Conservation (phyloP, 30 jellyfish, hydroid and myxozoan genomes). For the Turritopsis dohrnii region DNA sequence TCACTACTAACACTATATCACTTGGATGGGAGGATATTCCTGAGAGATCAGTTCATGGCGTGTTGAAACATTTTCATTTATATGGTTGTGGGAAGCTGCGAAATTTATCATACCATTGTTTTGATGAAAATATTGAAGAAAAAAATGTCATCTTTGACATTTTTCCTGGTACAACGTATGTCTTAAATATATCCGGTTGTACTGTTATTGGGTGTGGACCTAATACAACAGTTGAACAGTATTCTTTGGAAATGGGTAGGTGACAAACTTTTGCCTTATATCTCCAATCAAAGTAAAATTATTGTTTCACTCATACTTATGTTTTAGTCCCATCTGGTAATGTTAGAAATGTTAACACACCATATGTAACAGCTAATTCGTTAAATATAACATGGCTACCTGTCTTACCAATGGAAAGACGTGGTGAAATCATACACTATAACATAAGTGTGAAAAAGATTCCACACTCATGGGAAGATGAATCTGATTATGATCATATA, state of each 20-base stretch:
- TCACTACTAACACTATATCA: not conserved
- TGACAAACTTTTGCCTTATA: not conserved
- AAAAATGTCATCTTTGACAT: not conserved
- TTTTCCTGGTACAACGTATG: not conserved
- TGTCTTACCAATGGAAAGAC: constrained; percentile 9
- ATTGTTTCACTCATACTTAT: not conserved
- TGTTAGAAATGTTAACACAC: not conserved
- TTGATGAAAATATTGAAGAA: not conserved
- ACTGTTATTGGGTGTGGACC: not conserved
- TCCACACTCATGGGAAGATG: not conserved
- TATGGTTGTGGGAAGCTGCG: not conserved
- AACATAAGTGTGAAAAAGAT: not conserved
- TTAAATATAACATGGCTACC: not conserved
- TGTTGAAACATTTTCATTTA: not conserved
- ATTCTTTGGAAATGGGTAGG: constrained; percentile 6
- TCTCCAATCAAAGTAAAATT: not conserved
- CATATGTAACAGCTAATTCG: not conserved
- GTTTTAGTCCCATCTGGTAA: not conserved
- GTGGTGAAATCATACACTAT: not conserved
- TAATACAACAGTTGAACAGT: not conserved
- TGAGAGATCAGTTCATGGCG: not conserved
- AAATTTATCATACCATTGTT: not conserved
- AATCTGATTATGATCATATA: not conserved
- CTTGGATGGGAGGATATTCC: constrained; percentile 3
- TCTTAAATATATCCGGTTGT: not conserved